Evolutionary conservation across 2,888 invertebrate species (phyloP).

Genomic region (Podotricha telesiphe): DNA sequence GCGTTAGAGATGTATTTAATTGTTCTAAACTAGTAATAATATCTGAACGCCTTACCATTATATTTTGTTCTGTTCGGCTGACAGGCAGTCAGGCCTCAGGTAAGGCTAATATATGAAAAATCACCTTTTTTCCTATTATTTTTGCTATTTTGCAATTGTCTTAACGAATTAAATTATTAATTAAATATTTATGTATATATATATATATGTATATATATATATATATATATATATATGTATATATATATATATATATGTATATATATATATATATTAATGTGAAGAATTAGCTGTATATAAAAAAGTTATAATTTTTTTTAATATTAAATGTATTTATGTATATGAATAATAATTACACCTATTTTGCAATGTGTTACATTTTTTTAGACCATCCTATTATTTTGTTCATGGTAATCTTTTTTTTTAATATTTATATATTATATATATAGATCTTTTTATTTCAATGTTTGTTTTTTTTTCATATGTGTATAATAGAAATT

Average conservation of each 20-base stretch:
- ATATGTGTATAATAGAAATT: constrained; percentile 12
- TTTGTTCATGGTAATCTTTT: constrained; percentile 27
- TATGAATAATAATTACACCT: constrained; percentile 27
- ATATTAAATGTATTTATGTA: not conserved
- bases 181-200: not conserved
- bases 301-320: not conserved
- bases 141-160: constrained; percentile 45
- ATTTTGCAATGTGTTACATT: constrained; percentile 39
- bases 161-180: not conserved
- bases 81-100: constrained; percentile 80
- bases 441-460: not conserved
- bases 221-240: too few species aligned
- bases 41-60: constrained; percentile 54
- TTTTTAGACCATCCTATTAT: constrained; percentile 33
- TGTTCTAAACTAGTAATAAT: constrained; percentile 11
- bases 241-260: too few species aligned
- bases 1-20: constrained; percentile 37
- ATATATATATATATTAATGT: too few species aligned
- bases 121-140: constrained; percentile 43
- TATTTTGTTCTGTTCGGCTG: constrained; percentile 76
- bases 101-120: constrained; percentile 59
- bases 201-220: too few species aligned
- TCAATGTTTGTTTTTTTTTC: constrained; percentile 1
- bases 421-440: constrained; percentile 8
- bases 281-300: constrained; percentile 21